Evolutionary conservation across 2,797 vertebrate genomes (phyloP), one percentile per base, ranked within the genome.

Genomic region (Parambassis ranga): DNA sequence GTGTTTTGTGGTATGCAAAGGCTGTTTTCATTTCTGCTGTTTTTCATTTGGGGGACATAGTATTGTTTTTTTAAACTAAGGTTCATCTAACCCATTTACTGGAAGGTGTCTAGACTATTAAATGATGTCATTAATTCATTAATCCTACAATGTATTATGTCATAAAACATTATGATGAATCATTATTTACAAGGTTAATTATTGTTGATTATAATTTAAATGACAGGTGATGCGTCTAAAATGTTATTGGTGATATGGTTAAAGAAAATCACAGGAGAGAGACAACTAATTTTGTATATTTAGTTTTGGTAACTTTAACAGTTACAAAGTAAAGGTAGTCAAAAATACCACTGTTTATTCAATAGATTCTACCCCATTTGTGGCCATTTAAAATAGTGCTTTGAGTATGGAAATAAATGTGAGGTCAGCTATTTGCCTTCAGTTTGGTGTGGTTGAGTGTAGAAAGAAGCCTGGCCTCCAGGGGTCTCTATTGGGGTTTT

Each of bases 171-270:
- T 57, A 56, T 55, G 65, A 59, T 73, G 50, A 75, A 57, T 72
- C 65, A 77, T 71, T 15, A 83, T 75, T 73, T 56, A 56, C 53
- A 32, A 32, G 67, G 42, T 53, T 79, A 44, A 73, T 85, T 83
- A 68, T 59, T 67, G 42, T 53, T 79, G 44, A 73, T 85, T 83
- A 68, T 59, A 53, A 71, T 81, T 79, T 64, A 58, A 80, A 79
- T 76, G 70, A 71, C 71, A 62, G 69, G 70, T 62, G 48, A 65
- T 24, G 38, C 50, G 31, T 50, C 33, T 61, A 61, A 77, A 68
- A 57, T 37, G 35, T 73, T 72, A 56, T 15, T 43, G 47, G 27
- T 28, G 42, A 57, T 30, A 46, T 36, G 24, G 18, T 28, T n/a
- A 37, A 9, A 58, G 41, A 37, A 46, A 58, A 58, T 58, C 16